Percentiles rank a stretch among this genome's conserved stretches.
phyloP scores from a whole-genome alignment of 2,888 invertebrate species.

The Bombyx huttoni region DNA sequence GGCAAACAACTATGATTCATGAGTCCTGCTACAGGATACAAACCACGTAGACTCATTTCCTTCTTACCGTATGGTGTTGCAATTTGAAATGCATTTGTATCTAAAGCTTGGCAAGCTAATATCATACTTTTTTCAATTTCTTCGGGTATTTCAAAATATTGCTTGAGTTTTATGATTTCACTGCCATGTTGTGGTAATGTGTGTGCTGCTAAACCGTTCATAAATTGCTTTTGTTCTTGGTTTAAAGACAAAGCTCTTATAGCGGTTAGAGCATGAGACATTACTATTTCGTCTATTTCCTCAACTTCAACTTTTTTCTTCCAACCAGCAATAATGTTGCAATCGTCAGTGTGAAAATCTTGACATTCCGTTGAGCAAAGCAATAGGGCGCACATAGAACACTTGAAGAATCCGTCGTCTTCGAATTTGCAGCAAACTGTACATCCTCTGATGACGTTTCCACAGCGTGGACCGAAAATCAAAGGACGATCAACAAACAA shows the following conservation, averaged over 20 bases:
- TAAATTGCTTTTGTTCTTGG: conserved; percentile 60
- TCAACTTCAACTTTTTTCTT: conserved; percentile 58
- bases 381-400: conserved; percentile 77
- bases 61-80: conserved; percentile 52
- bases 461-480: conserved; percentile 77
- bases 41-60: conserved; percentile 70
- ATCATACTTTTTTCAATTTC: conserved; percentile 73
- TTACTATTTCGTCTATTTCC: conserved; percentile 38
- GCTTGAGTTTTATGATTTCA: conserved; percentile 71
- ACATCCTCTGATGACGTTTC: conserved; percentile 72
- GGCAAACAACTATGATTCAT: conserved; percentile 80
- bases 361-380: conserved; percentile 79
- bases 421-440: conserved; percentile 74
- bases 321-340: conserved; percentile 74
- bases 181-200: conserved; percentile 63
- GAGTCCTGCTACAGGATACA: conserved; percentile 77
- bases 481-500: conserved; percentile 81
- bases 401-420: conserved; percentile 51
- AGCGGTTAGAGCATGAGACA: conserved; percentile 48
- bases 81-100: conserved; percentile 79
- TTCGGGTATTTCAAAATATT: conserved; percentile 56
- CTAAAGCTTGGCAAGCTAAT: conserved; percentile 73
- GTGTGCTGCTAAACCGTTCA: conserved; percentile 68
- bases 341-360: conserved; percentile 76
- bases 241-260: conserved; percentile 49